phyloP scores from a whole-genome alignment of 2,113 vertebrate species.

The Sebastes fasciatus region DNA sequence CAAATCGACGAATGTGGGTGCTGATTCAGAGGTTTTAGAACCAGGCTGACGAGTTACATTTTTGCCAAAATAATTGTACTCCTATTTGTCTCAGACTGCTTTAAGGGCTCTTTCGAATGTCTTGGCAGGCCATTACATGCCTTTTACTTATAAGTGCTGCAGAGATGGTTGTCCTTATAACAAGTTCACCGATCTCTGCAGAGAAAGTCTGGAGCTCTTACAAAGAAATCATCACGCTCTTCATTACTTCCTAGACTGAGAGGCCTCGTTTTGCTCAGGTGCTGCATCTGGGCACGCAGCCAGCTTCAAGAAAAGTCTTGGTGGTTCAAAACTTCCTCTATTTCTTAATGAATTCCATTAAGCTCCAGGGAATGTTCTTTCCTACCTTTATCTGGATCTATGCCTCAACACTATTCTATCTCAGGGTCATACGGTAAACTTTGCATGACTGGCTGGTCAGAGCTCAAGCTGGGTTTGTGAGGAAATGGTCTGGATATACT shows the following conservation, averaged over 20 bases:
- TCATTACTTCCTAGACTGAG: not conserved
- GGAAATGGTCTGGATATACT: not conserved
- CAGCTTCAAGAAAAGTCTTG: not conserved
- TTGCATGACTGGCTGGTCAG: not conserved
- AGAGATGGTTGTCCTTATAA: not conserved
- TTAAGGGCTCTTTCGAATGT: not conserved
- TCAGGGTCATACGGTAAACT: not conserved
- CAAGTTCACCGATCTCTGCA: not conserved
- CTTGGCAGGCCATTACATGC: not conserved
- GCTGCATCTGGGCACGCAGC: not conserved
- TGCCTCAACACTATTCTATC: not conserved
- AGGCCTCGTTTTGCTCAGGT: not conserved
- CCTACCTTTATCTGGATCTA: not conserved
- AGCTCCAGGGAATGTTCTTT: conserved; percentile 6
- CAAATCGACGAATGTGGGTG: not conserved
- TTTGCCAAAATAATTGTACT: not conserved
- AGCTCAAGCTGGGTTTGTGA: not conserved
- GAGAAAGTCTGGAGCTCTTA: not conserved
- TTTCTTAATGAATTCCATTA: not conserved
- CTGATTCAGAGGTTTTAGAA: not conserved
- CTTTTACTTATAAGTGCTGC: not conserved
- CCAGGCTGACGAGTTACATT: not conserved
- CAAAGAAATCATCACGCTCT: not conserved
- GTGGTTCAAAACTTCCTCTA: not conserved
- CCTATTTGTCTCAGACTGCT: not conserved